Base-by-base conservation (phyloP, 2,113 vertebrate genomes). In the Centropristis striata region DNA sequence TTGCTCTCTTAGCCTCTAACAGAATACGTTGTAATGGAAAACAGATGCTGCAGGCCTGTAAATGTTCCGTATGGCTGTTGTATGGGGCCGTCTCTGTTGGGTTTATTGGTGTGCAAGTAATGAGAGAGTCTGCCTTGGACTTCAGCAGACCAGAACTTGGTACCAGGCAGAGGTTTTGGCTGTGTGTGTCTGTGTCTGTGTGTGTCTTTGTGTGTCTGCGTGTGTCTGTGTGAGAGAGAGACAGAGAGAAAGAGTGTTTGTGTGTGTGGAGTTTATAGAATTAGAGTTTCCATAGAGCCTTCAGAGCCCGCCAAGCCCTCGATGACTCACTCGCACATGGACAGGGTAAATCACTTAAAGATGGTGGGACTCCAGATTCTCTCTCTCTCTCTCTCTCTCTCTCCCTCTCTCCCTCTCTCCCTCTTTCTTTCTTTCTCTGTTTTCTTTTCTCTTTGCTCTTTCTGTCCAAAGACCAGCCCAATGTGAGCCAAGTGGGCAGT, bases 281-380 rank as follows among this genome's bases (percentile, higher is more conserved):
- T 64, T 51, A 90, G 10, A 93, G 83, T 94, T 95, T 94, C 93
- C 94, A 93, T 90, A 55, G 87, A 55, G 54, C 83, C 69, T 50
- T 50, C 27, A 32, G 80, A 85, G 44, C 51, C 71, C 46, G 77
- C 82, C 83, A 89, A 83, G 72, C 71, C 85, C 75, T 84, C n/a
- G 65, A 91, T 92, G 87, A 93, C 66, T 92, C 93, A 92, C 84
- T 75, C 36, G 32, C 66, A 78, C 68, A 71, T 66, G 84, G 78
- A 42, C 61, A 23, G 75, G n/a, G 66, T 64, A 92, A 92, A 93
- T 92, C 46, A 81, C 32, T 92, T 82, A 70, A 93, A 92, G 81
- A 88, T 93, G 92, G 87, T 54, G 71, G 78, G 68, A 61, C 75
- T 78, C 70, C 39, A 32, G 47, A 39, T n/a, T 55, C 55, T 18